phyloP scores from a whole-genome alignment of 2,888 invertebrate genomes.

The Leuctra nigra region DNA sequence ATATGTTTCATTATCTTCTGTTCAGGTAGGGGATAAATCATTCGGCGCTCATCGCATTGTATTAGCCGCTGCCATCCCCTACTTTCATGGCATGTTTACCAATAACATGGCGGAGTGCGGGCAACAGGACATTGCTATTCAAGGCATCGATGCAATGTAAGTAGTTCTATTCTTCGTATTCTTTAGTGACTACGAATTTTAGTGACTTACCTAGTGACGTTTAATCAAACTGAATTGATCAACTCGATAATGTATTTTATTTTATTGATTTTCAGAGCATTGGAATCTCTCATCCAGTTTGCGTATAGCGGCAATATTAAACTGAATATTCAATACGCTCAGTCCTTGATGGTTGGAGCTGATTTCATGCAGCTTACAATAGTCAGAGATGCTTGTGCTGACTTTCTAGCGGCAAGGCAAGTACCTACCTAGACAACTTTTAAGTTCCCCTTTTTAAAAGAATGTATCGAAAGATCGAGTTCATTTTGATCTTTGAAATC shows the following conservation, averaged over 20 bases:
- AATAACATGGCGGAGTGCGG: constrained; percentile 81
- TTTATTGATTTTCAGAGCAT: constrained; percentile 61
- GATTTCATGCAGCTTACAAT: constrained; percentile 71
- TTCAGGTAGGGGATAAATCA: constrained; percentile 68
- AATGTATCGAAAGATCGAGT: too few species aligned
- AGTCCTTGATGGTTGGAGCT: constrained; percentile 76
- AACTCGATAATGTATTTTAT: too few species aligned
- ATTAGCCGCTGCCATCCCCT: constrained; percentile 80
- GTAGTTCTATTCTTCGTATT: constrained; percentile 29
- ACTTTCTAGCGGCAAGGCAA: constrained; percentile 66
- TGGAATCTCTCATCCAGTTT: constrained; percentile 77
- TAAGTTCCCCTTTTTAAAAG: too few species aligned
- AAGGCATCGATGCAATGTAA: constrained; percentile 72
- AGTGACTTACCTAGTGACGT: constrained; percentile 27
- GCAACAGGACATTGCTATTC: constrained; percentile 71
- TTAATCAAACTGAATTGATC: too few species aligned
- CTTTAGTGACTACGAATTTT: background rate
- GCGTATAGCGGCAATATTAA: constrained; percentile 75
- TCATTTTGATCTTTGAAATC: too few species aligned
- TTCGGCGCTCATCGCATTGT: constrained; percentile 80
- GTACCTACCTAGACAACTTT: too few species aligned
- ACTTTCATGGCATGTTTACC: constrained; percentile 87
- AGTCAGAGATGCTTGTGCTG: constrained; percentile 77
- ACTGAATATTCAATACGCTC: constrained; percentile 73
- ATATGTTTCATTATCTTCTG: too few species aligned